A percentile compares a stretch with the other conserved stretches of the same genome.
phyloP scores from a whole-genome alignment of 1,140 invertebrate genomes.

The Periplaneta americana region DNA sequence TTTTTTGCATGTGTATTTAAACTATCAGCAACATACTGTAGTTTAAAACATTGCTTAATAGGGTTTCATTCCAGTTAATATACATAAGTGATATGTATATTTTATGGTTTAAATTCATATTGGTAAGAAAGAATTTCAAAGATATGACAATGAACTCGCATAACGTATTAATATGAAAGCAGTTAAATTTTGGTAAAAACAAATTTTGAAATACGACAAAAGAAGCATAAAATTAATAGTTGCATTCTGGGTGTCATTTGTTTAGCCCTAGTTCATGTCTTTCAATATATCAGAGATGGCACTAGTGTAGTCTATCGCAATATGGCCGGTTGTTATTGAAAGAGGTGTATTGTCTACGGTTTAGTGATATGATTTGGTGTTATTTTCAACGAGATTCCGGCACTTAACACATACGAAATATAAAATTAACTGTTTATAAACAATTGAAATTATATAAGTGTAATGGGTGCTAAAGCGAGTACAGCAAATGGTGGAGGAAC shows the following conservation, averaged over 20 bases:
- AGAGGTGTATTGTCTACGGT: not conserved
- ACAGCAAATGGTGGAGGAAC: constrained; percentile 62
- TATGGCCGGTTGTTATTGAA: constrained; percentile 18
- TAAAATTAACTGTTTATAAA: not conserved
- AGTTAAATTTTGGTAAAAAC: too few relatives aligned
- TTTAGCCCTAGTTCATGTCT: not conserved
- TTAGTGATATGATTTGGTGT: constrained; percentile 13
- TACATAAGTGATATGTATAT: too few relatives aligned
- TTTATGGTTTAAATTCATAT: too few relatives aligned
- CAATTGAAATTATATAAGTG: constrained; percentile 8
- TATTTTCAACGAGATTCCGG: constrained; percentile 1
- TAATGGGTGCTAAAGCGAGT: constrained; percentile 79
- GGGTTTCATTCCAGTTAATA: too few relatives aligned
- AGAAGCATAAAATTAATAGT: too few relatives aligned
- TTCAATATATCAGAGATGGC: not conserved
- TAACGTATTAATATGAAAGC: too few relatives aligned
- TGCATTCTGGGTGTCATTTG: not conserved
- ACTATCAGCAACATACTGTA: too few relatives aligned
- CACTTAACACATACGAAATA: not conserved
- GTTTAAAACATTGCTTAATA: too few relatives aligned
- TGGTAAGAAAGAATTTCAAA: too few relatives aligned
- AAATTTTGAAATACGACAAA: too few relatives aligned
- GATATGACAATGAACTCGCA: too few relatives aligned
- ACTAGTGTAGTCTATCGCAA: constrained; percentile 8
- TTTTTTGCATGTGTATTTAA: too few relatives aligned